Base-by-base conservation (phyloP, 1,140 invertebrate species). In the Pantala flavescens region DNA sequence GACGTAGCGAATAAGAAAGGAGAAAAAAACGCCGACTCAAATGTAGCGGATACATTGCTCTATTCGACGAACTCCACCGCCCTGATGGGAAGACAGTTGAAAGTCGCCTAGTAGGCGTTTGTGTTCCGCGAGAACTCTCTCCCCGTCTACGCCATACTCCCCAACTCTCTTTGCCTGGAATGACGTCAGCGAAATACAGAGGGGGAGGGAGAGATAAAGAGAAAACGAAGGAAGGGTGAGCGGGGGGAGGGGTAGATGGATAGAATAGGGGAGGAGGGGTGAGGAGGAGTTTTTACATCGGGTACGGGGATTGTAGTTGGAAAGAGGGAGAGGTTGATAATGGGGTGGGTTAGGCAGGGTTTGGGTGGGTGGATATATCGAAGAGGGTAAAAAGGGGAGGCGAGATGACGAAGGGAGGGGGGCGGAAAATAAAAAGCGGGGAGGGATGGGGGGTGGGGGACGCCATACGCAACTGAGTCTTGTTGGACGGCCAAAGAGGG, bases 161-260 rank as follows among this genome's bases (percentile, higher is more conserved):
- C 14, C n/a, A 16, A 21, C 49, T 21, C 49, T 21, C n/a, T 63
- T 63, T 16, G 16, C 49, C 14, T 16, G 49, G 49, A 63, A 63
- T 63, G 49, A 63, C 49, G 49, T 63, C 49, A 63, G 49, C 49
- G 49, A 63, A 63, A 63, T 63, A 63, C 49, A 63, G 49, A 63
- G n/a, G 49, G 49, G 49, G 49, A 21, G 49, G 12, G 49, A 21
- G 49, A 63, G 49, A 63, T 16, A 63, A 63, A 63, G 49, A 63
- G 49, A 16, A 21, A 63, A 16, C 49, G 49, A 12, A 63, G 49
- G 49, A 21, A 21, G 49, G 49, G n/a, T 5, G 49, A 21, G 49
- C 16, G 5, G 49, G 3, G 49, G 49, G 49, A 63, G 49, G 49
- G 49, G 49, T 36, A 21, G 49, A 63, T 63, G 49, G 49, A 63